phyloP scores from a whole-genome alignment of 2,113 vertebrate genomes.

The Amblyornis subalaris region DNA sequence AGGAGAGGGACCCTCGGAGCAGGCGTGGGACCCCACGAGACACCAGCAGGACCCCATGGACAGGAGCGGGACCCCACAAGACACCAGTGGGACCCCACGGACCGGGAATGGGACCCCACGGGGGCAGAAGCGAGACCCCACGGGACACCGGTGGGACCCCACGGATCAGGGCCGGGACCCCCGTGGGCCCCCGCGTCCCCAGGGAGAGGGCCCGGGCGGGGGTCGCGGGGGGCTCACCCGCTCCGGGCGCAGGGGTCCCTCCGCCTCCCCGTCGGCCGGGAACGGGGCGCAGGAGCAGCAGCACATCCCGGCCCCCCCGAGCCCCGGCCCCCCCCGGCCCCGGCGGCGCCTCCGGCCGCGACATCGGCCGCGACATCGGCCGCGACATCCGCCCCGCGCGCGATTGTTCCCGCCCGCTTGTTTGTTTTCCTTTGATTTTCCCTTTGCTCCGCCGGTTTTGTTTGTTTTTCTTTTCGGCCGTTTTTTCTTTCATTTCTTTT shows the following conservation, averaged over 20 bases:
- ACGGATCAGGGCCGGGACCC: no score
- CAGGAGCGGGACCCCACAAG: no score
- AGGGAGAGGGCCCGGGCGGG: no score
- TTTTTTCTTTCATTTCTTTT: not conserved
- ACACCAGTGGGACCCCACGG: no score
- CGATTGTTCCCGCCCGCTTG: not conserved
- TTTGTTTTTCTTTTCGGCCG: not conserved
- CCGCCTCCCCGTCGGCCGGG: not conserved
- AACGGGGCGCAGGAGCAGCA: not conserved
- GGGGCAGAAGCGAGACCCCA: no score
- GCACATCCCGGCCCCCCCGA: not conserved
- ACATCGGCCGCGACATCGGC: not conserved
- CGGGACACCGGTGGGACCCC: no score
- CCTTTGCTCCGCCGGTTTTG: not conserved
- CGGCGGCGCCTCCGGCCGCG: not conserved
- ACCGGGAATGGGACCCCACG: no score
- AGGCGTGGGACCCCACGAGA: no score
- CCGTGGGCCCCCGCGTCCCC: not conserved
- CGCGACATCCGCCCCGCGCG: not conserved
- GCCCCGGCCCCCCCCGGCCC: not conserved
- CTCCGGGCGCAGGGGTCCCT: not conserved
- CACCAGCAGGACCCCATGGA: no score
- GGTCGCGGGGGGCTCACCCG: not conserved
- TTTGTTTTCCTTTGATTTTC: not conserved
- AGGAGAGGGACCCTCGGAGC: not conserved